phyloP scores from a whole-genome alignment of 2,888 invertebrate genomes.

The Drosophila seclusa region DNA sequence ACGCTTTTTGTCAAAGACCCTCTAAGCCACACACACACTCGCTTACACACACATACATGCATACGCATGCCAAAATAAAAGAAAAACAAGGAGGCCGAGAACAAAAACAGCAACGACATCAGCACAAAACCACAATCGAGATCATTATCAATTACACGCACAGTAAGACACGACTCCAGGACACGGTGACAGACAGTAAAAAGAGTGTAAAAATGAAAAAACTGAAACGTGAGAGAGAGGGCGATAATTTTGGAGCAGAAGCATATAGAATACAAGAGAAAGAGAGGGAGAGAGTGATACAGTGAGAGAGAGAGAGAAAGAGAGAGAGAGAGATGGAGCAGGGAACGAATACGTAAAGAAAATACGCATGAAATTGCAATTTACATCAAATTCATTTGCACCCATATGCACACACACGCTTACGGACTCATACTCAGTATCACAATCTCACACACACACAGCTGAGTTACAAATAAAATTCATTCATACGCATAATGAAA shows the following conservation, averaged over 20 bases:
- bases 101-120: conserved; percentile 50
- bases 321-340: not conserved
- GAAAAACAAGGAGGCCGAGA: conserved; percentile 40
- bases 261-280: not conserved
- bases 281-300: not conserved
- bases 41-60: conserved; percentile 11
- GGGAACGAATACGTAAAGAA: conserved; percentile 67
- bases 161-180: conserved; percentile 71
- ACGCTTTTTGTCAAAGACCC: conserved; percentile 63
- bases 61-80: conserved; percentile 46
- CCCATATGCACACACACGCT: conserved; percentile 65
- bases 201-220: conserved; percentile 27
- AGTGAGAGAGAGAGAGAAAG: not conserved
- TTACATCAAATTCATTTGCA: conserved; percentile 82
- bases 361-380: conserved; percentile 82
- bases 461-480: conserved; percentile 77
- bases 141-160: conserved; percentile 82
- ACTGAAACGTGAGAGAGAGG: conserved; percentile 2
- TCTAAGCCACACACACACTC: conserved; percentile 7
- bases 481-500: conserved; percentile 81
- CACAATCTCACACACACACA: conserved; percentile 2
- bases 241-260: conserved; percentile 11
- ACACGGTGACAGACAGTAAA: conserved; percentile 29
- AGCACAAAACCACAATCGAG: conserved; percentile 77
- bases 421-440: conserved; percentile 12